Base-by-base conservation (phyloP, 1,140 invertebrate species). In the Pseudomyrmex pallidus region DNA sequence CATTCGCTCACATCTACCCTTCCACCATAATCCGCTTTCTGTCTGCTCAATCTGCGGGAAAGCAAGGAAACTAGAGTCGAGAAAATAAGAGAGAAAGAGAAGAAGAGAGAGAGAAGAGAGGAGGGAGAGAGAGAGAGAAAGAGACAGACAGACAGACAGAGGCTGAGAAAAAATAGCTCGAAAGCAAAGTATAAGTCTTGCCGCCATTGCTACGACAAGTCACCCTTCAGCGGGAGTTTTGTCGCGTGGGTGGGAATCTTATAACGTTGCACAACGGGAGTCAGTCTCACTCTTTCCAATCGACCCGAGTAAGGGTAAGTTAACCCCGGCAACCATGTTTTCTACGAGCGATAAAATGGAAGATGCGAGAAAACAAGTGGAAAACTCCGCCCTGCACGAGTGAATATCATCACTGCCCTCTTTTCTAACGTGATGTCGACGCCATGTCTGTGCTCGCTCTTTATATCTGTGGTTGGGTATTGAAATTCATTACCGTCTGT, bases 311-410 rank as follows among this genome's bases (percentile, higher is more conserved):
- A 66, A 88, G 63, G 87, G 77, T 87, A 78, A 82, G 77, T 82
- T 73, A 73, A 85, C 85, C 66, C 84, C 83, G 56, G 59, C 44
- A 35, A 35, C 35, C 35, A 35, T 35, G 35, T 50, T 54, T 52
- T 59, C 56, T 48, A 35, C 57, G 52, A 66, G 13, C 46, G 62
- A 10, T 15, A 59, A 35, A 57, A 56, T 50, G 20, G 25, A 57
- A 25, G 61, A 8, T 35, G 35, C 35, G 70, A 80, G 80, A 74
- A 76, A 85, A 89, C 85, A 86, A 77, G 88, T 91, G 88, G 91
- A 92, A 94, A 94, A 93, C 94, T 93, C 94, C 94, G 94, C 93
- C 94, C 89, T 89, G 85, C 84, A 80, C 93, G 90, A 94, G 93
- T 94, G 93, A 91, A 94, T 94, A 94, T 93, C 88, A 85, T 86